These are phyloP conservation scores for Ariolimax columbianus DNA, from an alignment of 2,888 invertebrate species.

Conservation along the genomic window DNA sequence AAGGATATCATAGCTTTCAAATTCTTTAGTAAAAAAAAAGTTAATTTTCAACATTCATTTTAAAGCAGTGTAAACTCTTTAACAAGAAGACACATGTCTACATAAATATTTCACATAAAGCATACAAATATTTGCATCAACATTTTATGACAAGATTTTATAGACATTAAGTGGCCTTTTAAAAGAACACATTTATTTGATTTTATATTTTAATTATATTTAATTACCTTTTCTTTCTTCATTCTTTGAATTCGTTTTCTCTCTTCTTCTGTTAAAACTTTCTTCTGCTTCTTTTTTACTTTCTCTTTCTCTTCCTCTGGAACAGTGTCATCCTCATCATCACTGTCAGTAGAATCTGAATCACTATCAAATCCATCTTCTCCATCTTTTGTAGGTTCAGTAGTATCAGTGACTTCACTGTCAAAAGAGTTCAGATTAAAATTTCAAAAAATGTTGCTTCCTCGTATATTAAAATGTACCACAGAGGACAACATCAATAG, in stretches of 20 bases:
- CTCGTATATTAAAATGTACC: too few species aligned
- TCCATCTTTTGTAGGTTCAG: slow-evolving; percentile 51
- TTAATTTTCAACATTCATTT: too few species aligned
- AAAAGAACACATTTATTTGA: not conserved
- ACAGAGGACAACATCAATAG: too few species aligned
- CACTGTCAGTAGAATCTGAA: slow-evolving; percentile 62
- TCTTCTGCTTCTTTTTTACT: slow-evolving; percentile 82
- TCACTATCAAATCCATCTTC: slow-evolving; percentile 70
- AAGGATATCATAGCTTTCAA: too few species aligned
- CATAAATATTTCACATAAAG: too few species aligned
- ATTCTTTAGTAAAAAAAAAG: too few species aligned
- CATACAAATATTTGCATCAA: too few species aligned
- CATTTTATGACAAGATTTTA: too few species aligned
- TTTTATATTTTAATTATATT: not conserved
- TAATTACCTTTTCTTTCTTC: slow-evolving; percentile 72
- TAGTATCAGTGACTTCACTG: slow-evolving; percentile 51
- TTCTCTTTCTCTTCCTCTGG: slow-evolving; percentile 64
- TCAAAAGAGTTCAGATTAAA: slow-evolving; percentile 3
- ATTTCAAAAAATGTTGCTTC: not conserved
- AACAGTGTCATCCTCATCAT: slow-evolving; percentile 74
- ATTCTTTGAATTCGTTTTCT: slow-evolving; percentile 67
- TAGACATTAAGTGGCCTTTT: too few species aligned
- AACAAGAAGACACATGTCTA: too few species aligned
- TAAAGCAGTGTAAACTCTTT: too few species aligned
- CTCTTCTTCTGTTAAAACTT: slow-evolving; percentile 74